Evolutionary conservation across 2,888 invertebrate species (phyloP).

Genomic region (Orthosia incerta): DNA sequence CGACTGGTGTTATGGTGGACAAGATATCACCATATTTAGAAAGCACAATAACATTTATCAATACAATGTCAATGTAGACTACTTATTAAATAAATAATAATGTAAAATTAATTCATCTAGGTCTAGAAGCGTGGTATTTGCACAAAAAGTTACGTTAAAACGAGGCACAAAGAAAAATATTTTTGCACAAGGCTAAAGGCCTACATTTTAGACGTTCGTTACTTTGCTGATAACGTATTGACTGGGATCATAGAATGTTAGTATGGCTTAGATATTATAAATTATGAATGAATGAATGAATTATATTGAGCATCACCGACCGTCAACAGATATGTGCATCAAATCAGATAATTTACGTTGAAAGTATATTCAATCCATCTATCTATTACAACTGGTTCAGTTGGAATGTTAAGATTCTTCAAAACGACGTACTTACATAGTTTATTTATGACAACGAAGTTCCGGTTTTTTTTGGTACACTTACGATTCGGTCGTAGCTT

Average conservation of each 20-base stretch:
- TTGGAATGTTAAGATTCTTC: slow-evolving; percentile 8
- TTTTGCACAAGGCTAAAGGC: no score
- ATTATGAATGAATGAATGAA: slow-evolving; percentile 13
- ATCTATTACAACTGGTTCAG: background rate
- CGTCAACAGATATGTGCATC: background rate
- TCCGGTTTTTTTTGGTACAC: background rate
- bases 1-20: background rate
- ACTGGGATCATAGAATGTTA: background rate
- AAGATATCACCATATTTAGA: background rate
- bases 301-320: slow-evolving; percentile 1
- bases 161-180: no score
- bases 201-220: no score
- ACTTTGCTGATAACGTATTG: no score
- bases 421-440: background rate
- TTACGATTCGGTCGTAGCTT: no score
- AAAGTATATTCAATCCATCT: no score
- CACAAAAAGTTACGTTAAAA: background rate
- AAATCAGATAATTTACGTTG: slow-evolving; percentile 8
- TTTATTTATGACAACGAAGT: background rate
- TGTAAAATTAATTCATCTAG: background rate
- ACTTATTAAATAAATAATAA: background rate
- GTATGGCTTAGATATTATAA: background rate
- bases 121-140: background rate
- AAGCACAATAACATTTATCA: slow-evolving; percentile 1
- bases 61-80: slow-evolving; percentile 12